A percentile compares a stretch with the other conserved stretches of the same genome.
Evolutionary conservation across 2,888 invertebrate genomes (phyloP).

Genomic region (Tetropium fuscum): DNA sequence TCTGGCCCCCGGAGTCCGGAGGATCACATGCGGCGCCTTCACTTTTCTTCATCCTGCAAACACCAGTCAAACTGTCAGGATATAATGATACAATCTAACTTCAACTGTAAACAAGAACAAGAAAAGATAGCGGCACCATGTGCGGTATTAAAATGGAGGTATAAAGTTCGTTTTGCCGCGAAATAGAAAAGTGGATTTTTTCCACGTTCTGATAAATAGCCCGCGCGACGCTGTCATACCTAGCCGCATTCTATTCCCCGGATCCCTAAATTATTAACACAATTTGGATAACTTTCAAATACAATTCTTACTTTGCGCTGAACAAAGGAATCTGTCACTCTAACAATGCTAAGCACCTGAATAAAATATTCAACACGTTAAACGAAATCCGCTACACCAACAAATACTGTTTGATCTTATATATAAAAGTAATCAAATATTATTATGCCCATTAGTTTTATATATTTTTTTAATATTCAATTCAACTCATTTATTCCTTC

Average conservation of each 20-base stretch:
- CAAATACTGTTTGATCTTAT: too few relatives aligned
- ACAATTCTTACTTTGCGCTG: too few relatives aligned
- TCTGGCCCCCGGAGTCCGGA: constrained; percentile 67
- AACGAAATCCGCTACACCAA: too few relatives aligned
- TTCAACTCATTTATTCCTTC: too few relatives aligned
- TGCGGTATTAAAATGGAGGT: constrained; percentile 44
- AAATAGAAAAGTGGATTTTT: constrained; percentile 11
- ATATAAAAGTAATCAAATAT: too few relatives aligned
- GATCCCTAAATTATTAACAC: neutral
- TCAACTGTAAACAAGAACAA: constrained; percentile 37
- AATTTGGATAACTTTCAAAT: neutral
- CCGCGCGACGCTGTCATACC: neutral
- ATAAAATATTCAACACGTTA: too few relatives aligned
- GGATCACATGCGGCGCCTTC: constrained; percentile 64
- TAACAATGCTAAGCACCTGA: too few relatives aligned
- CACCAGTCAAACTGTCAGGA: constrained; percentile 51
- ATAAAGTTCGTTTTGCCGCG: constrained; percentile 18
- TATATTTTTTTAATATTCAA: too few relatives aligned
- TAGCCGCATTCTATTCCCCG: neutral
- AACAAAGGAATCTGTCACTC: too few relatives aligned
- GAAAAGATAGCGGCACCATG: constrained; percentile 38
- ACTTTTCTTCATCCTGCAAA: constrained; percentile 61
- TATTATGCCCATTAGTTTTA: too few relatives aligned
- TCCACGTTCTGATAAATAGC: constrained; percentile 38
- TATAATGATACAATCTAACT: constrained; percentile 47